Conservation (phyloP, 2,113 vertebrate species). For the Pterocles orientalis region DNA sequence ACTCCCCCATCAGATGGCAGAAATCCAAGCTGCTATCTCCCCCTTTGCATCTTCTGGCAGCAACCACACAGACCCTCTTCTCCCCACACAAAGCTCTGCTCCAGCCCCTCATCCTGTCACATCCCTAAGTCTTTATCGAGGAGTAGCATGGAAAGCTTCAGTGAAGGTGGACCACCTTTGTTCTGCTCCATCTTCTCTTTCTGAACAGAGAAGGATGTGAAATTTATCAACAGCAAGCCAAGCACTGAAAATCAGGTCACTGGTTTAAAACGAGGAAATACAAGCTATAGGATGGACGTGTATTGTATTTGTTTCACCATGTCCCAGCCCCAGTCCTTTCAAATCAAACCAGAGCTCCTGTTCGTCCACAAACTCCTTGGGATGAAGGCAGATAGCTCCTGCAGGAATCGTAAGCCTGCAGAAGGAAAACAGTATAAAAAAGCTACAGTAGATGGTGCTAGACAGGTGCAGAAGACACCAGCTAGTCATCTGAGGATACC, state of each 20-base stretch:
- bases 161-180: not conserved
- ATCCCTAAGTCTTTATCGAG: not conserved
- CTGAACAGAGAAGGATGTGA: not conserved
- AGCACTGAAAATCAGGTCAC: not conserved
- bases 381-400: not conserved
- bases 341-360: not conserved
- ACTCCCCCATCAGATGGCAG: not conserved
- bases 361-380: not conserved
- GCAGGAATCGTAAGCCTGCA: not conserved
- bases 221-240: not conserved
- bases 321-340: not conserved
- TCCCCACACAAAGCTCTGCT: not conserved
- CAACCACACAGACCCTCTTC: not conserved
- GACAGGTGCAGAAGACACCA: conserved; percentile 67
- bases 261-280: not conserved
- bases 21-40: not conserved
- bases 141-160: not conserved
- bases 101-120: not conserved
- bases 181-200: not conserved
- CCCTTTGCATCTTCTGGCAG: not conserved
- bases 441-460: conserved; percentile 80
- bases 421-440: not conserved
- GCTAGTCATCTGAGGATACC: conserved; percentile 59
- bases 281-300: rapidly evolving
- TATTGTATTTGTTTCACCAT: not conserved